These are phyloP conservation scores for Macquaria australasica DNA, from an alignment of 2,113 vertebrate genomes.

Conservation along the genomic window DNA sequence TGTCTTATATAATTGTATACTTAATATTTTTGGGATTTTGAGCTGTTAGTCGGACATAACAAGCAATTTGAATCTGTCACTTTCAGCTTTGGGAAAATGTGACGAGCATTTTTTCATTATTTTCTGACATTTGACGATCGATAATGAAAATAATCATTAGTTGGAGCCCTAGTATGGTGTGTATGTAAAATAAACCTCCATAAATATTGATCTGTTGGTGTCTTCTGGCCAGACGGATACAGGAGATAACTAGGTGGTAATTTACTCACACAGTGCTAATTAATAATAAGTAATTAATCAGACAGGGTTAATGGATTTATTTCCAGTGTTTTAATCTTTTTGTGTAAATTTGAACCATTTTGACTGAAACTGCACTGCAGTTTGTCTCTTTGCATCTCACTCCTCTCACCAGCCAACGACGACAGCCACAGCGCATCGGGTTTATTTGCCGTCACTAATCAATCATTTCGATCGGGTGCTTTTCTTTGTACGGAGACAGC, in stretches of 20 bases:
- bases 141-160: not conserved
- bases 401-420: not conserved
- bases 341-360: not conserved
- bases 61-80: no score
- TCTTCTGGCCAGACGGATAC: not conserved
- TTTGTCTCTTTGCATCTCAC: not conserved
- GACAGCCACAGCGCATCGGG: slow-evolving; percentile 8
- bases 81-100: no score
- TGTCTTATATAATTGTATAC: not conserved
- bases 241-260: not conserved
- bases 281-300: not conserved
- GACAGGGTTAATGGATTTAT: not conserved
- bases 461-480: slow-evolving; percentile 35
- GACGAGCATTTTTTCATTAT: no score
- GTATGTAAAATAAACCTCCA: not conserved
- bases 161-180: not conserved
- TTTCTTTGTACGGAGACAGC: slow-evolving; percentile 17
- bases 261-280: not conserved
- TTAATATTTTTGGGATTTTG: no score
- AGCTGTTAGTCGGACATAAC: not conserved
- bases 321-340: not conserved
- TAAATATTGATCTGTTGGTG: not conserved
- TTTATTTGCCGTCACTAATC: slow-evolving; percentile 58
- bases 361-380: not conserved
- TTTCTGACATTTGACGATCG: no score